Percentiles rank a stretch among this genome's conserved stretches.
These are phyloP conservation scores for Menidia menidia DNA, from an alignment of 2,797 vertebrate species.

Conservation along the genomic window DNA sequence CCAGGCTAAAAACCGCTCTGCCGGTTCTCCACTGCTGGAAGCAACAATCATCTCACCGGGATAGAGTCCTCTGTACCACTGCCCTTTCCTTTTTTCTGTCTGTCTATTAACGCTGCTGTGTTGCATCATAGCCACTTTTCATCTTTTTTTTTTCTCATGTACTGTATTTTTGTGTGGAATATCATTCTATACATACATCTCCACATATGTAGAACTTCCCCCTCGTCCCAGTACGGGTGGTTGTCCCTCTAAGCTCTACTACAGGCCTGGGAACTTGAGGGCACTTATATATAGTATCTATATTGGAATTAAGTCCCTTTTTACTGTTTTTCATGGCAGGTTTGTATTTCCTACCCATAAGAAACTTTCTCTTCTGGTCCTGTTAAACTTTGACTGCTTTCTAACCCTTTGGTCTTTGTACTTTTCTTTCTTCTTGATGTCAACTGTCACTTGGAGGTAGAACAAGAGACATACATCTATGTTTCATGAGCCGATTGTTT, in stretches of 20 bases:
- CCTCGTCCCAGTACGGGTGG: background rate
- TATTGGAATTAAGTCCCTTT: conserved; percentile 7
- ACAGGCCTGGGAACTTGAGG: too few relatives aligned
- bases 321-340: background rate
- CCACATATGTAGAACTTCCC: background rate
- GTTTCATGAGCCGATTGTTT: conserved; percentile 40
- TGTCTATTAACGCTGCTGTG: background rate
- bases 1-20: conserved; percentile 71
- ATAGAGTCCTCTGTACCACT: conserved; percentile 47
- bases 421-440: conserved; percentile 28
- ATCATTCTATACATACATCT: background rate
- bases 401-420: conserved; percentile 32
- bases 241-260: too few relatives aligned
- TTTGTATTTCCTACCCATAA: background rate
- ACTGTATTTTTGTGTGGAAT: background rate
- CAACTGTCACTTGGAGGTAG: conserved; percentile 30
- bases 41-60: conserved; percentile 66
- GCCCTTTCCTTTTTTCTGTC: conserved; percentile 29
- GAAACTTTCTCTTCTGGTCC: conserved; percentile 1
- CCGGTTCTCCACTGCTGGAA: conserved; percentile 64
- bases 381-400: conserved; percentile 21
- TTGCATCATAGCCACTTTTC: conserved; percentile 41
- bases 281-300: too few relatives aligned
- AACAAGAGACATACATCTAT: conserved; percentile 45
- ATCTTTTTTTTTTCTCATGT: conserved; percentile 25